Evolutionary conservation across 2,797 vertebrate genomes (phyloP), one percentile per base, ranked within the genome.

Genomic region (Columba guinea): DNA sequence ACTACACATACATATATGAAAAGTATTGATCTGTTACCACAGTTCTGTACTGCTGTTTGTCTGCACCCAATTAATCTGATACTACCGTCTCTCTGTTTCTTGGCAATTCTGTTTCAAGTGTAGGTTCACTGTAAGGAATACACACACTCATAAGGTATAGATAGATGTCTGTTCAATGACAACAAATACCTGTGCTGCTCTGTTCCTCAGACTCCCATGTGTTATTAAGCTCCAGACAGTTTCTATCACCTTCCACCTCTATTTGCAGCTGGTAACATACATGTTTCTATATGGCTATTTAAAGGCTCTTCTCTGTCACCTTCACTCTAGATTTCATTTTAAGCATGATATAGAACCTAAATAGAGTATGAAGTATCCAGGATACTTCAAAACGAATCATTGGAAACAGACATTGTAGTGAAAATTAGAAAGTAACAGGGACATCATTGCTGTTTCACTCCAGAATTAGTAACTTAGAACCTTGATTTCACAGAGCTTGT

Each of bases 1-100:
- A 34, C 15, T 49, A 11, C 15, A 58, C 2, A 7, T 18, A 41
- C 6, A 41, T 1, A 0, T 3, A n/a, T 27, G 17, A 77, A 30
- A 12, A 7, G 2, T 10, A 6, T 73, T 51, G 5, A 9, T 27
- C 30, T 63, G 8, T 23, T 69, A 30, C 4, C 30, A 32, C 3
- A 3, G 6, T 60, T 11, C 8, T 60, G 7, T 23, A 21, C 23
- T 37, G 20, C 23, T 78, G 2, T 78, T 55, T 77, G 6, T 52
- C 35, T 87, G 11, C 13, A 48, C 22, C 49, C 11, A 26, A 13
- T 4, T 65, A 64, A 64, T 6, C 20, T 39, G 24, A 8, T 30
- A 11, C 19, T 46, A 46, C 26, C 17, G 5, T 18, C 12, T 76
- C 49, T 79, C 59, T 59, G 11, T 65, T 91, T 62, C 58, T 93